Percentiles rank a stretch among this genome's conserved stretches.
Evolutionary conservation across 2,888 invertebrate species (phyloP).

Genomic region (Mythimna pallens): DNA sequence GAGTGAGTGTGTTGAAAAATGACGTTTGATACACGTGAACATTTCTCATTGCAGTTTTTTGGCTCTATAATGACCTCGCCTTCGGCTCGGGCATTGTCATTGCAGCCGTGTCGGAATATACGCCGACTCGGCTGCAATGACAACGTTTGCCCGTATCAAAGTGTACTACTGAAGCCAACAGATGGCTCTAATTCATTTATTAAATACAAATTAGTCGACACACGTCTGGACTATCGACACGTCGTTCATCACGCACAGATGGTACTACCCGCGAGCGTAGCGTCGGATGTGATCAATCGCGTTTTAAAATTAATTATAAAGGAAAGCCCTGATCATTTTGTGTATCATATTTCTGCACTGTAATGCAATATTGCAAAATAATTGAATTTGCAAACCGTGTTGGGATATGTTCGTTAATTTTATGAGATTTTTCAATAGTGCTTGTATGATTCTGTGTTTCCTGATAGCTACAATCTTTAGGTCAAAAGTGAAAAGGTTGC

Average conservation of each 20-base stretch:
- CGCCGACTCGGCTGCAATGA: too few species aligned
- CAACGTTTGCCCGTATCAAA: too few species aligned
- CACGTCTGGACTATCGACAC: slow-evolving; percentile 34
- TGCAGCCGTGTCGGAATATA: too few species aligned
- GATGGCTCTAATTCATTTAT: slow-evolving; percentile 46
- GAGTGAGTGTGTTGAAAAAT: too few species aligned
- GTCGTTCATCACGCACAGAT: slow-evolving; percentile 63
- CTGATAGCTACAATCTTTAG: too few species aligned
- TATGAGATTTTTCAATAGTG: background rate
- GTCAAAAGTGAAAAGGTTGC: too few species aligned
- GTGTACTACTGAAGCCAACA: slow-evolving; percentile 27
- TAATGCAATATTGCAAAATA: slow-evolving; percentile 34
- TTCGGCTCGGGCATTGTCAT: too few species aligned
- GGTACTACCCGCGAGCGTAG: slow-evolving; percentile 45
- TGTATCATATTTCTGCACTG: slow-evolving; percentile 1
- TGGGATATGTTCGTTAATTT: slow-evolving; percentile 8
- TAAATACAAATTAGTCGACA: slow-evolving; percentile 41
- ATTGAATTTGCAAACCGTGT: slow-evolving; percentile 28
- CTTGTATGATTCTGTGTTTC: too few species aligned
- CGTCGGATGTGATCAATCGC: slow-evolving; percentile 49
- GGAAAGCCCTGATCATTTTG: slow-evolving; percentile 5
- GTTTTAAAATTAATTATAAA: slow-evolving; percentile 58
- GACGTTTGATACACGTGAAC: too few species aligned
- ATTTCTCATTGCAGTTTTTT: too few species aligned
- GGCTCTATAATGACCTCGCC: too few species aligned